Evolutionary conservation across 37 sponge, comb jelly and placozoan genomes (phyloP).

Genomic region (Spongia lamella): DNA sequence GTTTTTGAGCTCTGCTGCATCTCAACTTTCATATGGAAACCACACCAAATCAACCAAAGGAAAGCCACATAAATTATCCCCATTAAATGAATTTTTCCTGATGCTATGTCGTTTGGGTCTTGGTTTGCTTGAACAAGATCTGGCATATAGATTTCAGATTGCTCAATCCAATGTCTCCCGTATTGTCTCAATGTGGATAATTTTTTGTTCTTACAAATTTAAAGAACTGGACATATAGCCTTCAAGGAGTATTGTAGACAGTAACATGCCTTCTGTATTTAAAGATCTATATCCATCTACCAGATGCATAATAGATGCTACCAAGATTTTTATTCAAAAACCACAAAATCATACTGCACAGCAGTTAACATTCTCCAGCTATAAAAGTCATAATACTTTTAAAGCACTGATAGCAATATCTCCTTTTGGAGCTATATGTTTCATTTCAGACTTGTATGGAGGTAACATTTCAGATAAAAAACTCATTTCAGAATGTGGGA

Average conservation of each 20-base stretch:
- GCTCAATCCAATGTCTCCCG: not conserved
- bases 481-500: slow-evolving; percentile 27
- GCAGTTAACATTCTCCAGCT: slow-evolving; percentile 44
- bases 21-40: not conserved
- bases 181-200: not conserved
- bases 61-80: not conserved
- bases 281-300: not conserved
- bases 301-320: slow-evolving; percentile 31
- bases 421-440: slow-evolving; percentile 45
- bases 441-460: slow-evolving; percentile 42
- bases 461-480: slow-evolving; percentile 57
- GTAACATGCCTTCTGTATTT: slow-evolving; percentile 9
- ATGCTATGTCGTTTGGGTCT: not conserved
- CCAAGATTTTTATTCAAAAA: slow-evolving; percentile 36
- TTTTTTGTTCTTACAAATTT: not conserved
- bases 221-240: not conserved
- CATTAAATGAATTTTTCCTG: slow-evolving; percentile 4
- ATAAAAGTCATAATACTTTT: slow-evolving; percentile 55
- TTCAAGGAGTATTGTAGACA: not conserved
- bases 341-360: slow-evolving; percentile 38
- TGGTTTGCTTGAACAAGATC: not conserved
- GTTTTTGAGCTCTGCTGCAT: slow-evolving; percentile 9
- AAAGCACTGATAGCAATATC: slow-evolving; percentile 58
- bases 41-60: not conserved
- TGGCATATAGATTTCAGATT: slow-evolving; percentile 1